These are phyloP conservation scores for Drosophila fungiperda DNA, from an alignment of 2,888 invertebrate species.

Conservation along the genomic window DNA sequence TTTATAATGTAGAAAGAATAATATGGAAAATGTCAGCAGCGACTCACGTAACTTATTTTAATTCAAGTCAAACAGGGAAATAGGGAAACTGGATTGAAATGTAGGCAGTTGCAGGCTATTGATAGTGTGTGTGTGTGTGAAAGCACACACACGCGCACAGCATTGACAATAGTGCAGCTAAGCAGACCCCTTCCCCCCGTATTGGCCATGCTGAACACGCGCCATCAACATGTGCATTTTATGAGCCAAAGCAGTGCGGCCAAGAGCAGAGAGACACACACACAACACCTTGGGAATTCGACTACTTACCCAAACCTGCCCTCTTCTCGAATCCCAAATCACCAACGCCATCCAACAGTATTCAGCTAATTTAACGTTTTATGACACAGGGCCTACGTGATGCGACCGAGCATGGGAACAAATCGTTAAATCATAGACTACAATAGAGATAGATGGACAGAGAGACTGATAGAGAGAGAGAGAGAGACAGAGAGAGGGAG, in stretches of 20 bases:
- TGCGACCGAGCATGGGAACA: conserved; percentile 68
- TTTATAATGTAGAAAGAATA: conserved; percentile 18
- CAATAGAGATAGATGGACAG: background rate
- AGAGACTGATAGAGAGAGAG: background rate
- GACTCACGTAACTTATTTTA: conserved; percentile 79
- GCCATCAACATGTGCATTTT: conserved; percentile 80
- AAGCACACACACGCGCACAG: conserved; percentile 30
- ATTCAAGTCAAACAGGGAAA: conserved; percentile 74
- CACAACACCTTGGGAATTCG: conserved; percentile 57
- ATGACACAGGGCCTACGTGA: conserved; percentile 74
- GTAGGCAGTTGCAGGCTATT: conserved; percentile 48
- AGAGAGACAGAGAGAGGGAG: background rate
- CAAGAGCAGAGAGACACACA: conserved; percentile 31
- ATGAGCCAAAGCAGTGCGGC: conserved; percentile 61
- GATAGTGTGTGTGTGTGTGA: conserved; percentile 27
- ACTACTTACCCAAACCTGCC: background rate
- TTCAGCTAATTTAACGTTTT: conserved; percentile 79
- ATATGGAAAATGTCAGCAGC: conserved; percentile 69
- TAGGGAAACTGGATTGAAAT: conserved; percentile 65
- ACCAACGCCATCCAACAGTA: conserved; percentile 43
- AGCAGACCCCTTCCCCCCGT: background rate
- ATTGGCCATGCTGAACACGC: conserved; percentile 72
- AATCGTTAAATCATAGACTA: conserved; percentile 73
- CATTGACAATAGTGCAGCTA: conserved; percentile 51
- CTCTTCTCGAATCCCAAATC: conserved; percentile 15